Base-by-base conservation (phyloP, 2,113 vertebrate species). In the Barbus barbus region DNA sequence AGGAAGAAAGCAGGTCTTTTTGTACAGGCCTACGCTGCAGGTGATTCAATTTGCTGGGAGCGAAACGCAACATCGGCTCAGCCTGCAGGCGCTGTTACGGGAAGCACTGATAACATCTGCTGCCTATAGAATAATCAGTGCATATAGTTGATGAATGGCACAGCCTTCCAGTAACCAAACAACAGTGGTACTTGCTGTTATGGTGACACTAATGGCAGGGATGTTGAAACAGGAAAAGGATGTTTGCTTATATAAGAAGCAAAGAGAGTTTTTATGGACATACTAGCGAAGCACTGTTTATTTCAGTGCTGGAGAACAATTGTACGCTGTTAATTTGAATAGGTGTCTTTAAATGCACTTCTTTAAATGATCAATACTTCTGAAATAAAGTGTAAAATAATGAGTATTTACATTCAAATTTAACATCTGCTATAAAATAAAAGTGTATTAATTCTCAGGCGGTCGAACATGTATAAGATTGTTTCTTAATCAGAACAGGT, bases 81-180 rank as follows among this genome's bases (percentile, higher is more conserved):
- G 60, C 58, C 24, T 31, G 41, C 63, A 71, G 79, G 28, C 26
- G n/a, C 22, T 24, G 48, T 77, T 56, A 77, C 74, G 13, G 51
- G 51, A 58, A 78, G 33, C 31, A 22, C 20, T 36, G 75, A 78
- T 78, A 78, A 78, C 38, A 60, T 78, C 76, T 78, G 33, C 33
- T 60, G 77, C 36, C 77, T 79, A 63, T 46, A 46, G 56, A 79
- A 79, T 38, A 79, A 63, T 79, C 56, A 44, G 13, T 44, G 77
- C 58, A 79, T 79, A 63, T 44, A 44, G 58, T 28, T 79, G 58
- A 79, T 79, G 77, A 79, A 79, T 79, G 38, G 33, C 31, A 65
- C n/a, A 44, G 58, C 38, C 58, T 79, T 26, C 26, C 24, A 46
- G 58, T 79, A 63, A 63, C 14, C 56, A 79, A 79, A 79, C 38